Percentiles rank a stretch among this genome's conserved stretches.
Evolutionary conservation across 2,797 vertebrate genomes (phyloP).

Genomic region (Myotis daubentonii): DNA sequence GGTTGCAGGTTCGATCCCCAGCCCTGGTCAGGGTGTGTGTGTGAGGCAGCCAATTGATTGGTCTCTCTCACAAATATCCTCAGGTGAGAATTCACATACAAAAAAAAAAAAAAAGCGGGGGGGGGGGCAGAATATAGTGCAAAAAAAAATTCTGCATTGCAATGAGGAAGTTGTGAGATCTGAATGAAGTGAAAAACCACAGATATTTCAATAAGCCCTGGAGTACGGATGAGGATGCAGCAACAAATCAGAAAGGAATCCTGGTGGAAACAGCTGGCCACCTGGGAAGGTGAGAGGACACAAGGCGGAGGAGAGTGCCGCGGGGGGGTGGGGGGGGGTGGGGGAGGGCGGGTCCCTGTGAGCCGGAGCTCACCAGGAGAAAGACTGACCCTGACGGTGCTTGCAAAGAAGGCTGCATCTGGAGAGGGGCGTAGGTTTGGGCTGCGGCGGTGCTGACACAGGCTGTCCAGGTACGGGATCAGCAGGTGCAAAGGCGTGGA

Average conservation of each 20-base stretch:
- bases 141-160: not conserved
- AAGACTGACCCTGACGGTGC: not conserved
- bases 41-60: too few species aligned
- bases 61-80: not conserved
- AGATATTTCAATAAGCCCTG: fast-evolving
- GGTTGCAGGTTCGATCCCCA: too few species aligned
- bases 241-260: not conserved
- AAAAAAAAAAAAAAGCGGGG: not conserved
- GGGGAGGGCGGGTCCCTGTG: fast-evolving
- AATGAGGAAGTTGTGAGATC: not conserved
- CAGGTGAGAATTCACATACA: not conserved
- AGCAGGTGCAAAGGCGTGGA: fast-evolving
- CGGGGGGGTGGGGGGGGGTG: fast-evolving
- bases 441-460: not conserved
- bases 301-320: not conserved
- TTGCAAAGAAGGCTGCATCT: not conserved
- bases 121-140: not conserved
- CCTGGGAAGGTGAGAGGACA: not conserved
- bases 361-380: not conserved
- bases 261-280: not conserved
- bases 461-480: not conserved
- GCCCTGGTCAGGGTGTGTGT: too few species aligned
- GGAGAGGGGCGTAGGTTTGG: not conserved
- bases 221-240: not conserved
- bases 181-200: not conserved